A percentile compares a stretch with the other conserved stretches of the same genome.
phyloP scores from a whole-genome alignment of 2,113 vertebrate genomes.

The Chloebia gouldiae region DNA sequence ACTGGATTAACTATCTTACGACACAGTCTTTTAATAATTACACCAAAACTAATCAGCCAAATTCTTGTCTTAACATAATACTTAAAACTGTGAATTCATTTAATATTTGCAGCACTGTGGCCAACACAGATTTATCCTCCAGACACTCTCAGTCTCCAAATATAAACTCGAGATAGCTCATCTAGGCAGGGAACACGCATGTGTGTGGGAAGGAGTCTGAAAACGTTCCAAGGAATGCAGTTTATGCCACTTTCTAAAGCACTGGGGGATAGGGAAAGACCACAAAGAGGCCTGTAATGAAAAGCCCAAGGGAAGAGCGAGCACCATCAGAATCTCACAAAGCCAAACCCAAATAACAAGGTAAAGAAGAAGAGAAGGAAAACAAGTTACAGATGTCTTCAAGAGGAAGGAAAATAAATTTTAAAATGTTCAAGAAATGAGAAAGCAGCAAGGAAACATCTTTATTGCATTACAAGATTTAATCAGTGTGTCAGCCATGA shows the following conservation, averaged over 20 bases:
- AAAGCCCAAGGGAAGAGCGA: background rate
- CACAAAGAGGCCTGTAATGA: background rate
- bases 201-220: background rate
- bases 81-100: background rate
- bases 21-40: background rate
- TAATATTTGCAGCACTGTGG: background rate
- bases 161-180: background rate
- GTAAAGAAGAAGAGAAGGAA: background rate
- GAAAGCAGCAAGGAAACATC: background rate
- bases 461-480: background rate
- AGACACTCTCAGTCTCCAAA: background rate
- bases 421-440: background rate
- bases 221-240: background rate
- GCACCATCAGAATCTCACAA: background rate
- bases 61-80: background rate
- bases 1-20: background rate
- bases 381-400: background rate
- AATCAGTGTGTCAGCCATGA: background rate
- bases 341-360: background rate
- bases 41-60: background rate
- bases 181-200: background rate
- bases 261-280: background rate
- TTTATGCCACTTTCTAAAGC: background rate
- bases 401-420: background rate
- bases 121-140: conserved; percentile 5